Evolutionary conservation across 2,888 invertebrate species (phyloP).

Genomic region (Colostygia pectinataria): DNA sequence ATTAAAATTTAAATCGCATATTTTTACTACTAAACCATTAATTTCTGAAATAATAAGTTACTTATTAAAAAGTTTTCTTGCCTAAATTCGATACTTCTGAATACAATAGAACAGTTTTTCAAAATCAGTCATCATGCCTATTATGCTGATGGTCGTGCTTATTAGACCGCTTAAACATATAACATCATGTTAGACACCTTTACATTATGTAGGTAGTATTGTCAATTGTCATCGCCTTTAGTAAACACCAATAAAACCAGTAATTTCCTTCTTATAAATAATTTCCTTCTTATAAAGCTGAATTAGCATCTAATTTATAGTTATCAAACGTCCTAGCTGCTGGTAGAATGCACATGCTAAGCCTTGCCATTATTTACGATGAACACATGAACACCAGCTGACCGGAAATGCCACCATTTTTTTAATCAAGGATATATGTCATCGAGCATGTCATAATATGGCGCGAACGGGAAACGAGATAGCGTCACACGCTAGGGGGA

Average conservation of each 20-base stretch:
- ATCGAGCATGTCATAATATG: neutral
- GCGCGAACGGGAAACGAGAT: conserved; percentile 17
- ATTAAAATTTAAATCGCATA: too few species aligned
- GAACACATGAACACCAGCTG: neutral
- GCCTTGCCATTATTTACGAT: neutral
- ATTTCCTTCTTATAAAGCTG: neutral
- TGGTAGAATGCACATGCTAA: neutral
- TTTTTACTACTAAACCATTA: too few species aligned
- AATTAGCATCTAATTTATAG: neutral
- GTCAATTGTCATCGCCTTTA: neutral
- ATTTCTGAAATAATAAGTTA: too few species aligned
- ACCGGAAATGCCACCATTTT: neutral
- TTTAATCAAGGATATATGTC: neutral
- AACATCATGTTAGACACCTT: too few species aligned
- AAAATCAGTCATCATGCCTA: too few species aligned
- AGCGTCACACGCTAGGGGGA: too few species aligned
- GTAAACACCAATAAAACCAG: neutral
- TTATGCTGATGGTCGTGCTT: too few species aligned
- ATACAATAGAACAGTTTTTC: too few species aligned
- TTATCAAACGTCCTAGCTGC: neutral
- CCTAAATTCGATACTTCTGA: too few species aligned
- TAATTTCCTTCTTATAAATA: neutral
- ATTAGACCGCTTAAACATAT: too few species aligned
- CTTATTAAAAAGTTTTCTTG: too few species aligned
- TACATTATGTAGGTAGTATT: neutral